Conservation (phyloP, 2,888 invertebrate species). For the Pegoplata infirma region DNA sequence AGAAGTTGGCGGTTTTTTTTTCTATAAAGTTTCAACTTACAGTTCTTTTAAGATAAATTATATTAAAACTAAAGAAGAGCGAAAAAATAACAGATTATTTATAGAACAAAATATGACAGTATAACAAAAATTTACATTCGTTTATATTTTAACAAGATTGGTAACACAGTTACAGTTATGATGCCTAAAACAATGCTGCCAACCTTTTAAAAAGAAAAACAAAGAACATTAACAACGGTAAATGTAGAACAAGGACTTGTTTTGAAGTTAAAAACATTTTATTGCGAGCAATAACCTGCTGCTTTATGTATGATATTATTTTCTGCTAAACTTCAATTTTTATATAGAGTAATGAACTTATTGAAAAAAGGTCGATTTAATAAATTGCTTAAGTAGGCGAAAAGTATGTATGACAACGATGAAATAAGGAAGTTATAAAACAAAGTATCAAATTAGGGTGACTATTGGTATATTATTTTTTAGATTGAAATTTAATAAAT, state of each 20-base stretch:
- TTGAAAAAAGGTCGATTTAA: conserved; percentile 34
- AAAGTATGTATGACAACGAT: conserved; percentile 20
- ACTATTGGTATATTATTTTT: too few relatives aligned
- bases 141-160: not conserved
- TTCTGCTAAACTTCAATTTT: conserved; percentile 27
- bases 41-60: not conserved
- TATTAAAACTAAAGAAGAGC: not conserved
- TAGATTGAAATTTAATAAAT: too few relatives aligned
- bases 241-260: conserved; percentile 40
- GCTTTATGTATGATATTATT: not conserved
- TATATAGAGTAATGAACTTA: conserved; percentile 49
- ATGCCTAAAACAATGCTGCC: conserved; percentile 8
- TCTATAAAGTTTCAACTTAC: not conserved
- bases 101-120: not conserved
- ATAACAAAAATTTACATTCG: not conserved
- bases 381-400: conserved; percentile 31
- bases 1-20: conserved; percentile 3
- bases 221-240: conserved; percentile 7
- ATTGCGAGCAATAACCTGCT: conserved; percentile 41
- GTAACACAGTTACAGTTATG: not conserved
- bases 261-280: conserved; percentile 8
- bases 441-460: not conserved
- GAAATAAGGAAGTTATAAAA: conserved; percentile 16
- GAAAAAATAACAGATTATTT: not conserved
- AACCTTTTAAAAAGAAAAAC: not conserved